Evolutionary conservation across 1,140 invertebrate species (phyloP).

Genomic region (Ctenoplectra terminalis): DNA sequence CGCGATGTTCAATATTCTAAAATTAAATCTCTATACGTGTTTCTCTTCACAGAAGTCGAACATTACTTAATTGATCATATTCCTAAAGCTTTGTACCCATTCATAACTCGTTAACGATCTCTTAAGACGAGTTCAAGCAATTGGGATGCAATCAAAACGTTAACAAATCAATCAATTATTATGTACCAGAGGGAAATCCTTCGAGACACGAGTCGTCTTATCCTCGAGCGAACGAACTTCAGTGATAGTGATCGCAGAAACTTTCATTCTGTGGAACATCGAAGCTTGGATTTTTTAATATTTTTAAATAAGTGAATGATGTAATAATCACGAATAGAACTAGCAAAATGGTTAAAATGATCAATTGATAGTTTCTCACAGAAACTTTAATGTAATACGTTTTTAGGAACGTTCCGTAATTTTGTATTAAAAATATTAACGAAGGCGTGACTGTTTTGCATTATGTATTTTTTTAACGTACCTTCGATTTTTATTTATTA

Average conservation of each 20-base stretch:
- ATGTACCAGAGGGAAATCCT: background rate
- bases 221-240: background rate
- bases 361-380: too few relatives aligned
- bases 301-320: background rate
- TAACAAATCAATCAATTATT: conserved; percentile 21
- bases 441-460: too few relatives aligned
- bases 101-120: conserved; percentile 15
- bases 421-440: too few relatives aligned
- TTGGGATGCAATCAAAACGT: conserved; percentile 1
- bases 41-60: conserved; percentile 47
- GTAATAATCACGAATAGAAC: too few relatives aligned
- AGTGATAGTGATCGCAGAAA: background rate
- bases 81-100: conserved; percentile 26
- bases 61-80: conserved; percentile 56
- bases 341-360: too few relatives aligned
- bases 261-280: background rate
- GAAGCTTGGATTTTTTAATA: background rate
- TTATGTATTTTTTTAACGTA: too few relatives aligned
- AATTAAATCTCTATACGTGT: conserved; percentile 27
- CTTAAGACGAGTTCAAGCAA: conserved; percentile 4
- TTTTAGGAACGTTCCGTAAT: too few relatives aligned
- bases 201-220: background rate
- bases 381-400: too few relatives aligned
- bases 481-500: too few relatives aligned
- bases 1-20: background rate